Percentiles rank a stretch among this genome's conserved stretches.
Conservation (phyloP, 2,113 vertebrate genomes). For the Suricata suricatta region DNA sequence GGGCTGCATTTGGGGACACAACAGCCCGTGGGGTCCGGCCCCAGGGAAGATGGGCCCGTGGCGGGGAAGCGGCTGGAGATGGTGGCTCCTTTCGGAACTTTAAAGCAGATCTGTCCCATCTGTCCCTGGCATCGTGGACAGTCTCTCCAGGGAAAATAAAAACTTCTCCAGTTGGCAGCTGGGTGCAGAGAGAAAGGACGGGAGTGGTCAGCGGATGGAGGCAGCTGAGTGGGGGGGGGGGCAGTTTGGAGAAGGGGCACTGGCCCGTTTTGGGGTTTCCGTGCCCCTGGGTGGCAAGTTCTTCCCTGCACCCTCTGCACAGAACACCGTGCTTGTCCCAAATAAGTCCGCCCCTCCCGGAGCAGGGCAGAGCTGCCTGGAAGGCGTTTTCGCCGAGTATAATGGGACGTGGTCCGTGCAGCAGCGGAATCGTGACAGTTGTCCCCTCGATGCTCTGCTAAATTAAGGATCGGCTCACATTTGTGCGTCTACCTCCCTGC, state of each 20-base stretch:
- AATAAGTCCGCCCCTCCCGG: neutral
- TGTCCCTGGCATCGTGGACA: neutral
- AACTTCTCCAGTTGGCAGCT: neutral
- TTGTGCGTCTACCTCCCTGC: slow-evolving; percentile 51
- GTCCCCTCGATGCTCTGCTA: slow-evolving; percentile 64
- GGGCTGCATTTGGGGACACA: neutral
- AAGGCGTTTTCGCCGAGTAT: neutral
- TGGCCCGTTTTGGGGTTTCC: neutral
- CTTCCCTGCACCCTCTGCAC: neutral
- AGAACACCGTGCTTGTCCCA: neutral
- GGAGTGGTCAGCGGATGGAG: fast-evolving
- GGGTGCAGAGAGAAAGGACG: neutral
- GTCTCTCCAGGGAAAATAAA: slow-evolving; percentile 2
- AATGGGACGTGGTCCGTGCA: neutral
- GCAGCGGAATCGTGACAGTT: slow-evolving; percentile 62
- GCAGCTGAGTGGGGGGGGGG: neutral
- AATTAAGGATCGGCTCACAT: slow-evolving; percentile 66
- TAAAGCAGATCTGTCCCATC: neutral
- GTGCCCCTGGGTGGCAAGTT: neutral
- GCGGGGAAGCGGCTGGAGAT: neutral
- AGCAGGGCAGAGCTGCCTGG: slow-evolving; percentile 34
- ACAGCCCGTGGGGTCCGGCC: neutral
- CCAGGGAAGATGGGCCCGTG: neutral
- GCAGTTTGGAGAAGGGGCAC: neutral
- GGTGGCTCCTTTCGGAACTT: neutral